phyloP scores from a whole-genome alignment of 2,113 vertebrate species.

The Mormyrus iriodes region DNA sequence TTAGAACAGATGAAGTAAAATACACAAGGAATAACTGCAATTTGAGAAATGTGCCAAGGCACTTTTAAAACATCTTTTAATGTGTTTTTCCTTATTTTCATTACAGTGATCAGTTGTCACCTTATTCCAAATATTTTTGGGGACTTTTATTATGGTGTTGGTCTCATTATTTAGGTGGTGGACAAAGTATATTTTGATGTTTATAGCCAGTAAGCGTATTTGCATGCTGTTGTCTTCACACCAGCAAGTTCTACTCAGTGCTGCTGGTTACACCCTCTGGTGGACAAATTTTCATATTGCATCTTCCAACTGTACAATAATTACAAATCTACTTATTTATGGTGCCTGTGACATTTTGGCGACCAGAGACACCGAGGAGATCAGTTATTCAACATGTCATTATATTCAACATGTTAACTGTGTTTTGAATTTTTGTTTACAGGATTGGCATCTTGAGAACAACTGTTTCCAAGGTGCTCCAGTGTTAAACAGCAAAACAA shows the following conservation, averaged over 20 bases:
- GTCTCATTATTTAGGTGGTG: neutral
- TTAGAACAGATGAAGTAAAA: no score
- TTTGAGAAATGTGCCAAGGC: neutral
- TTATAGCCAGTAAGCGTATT: neutral
- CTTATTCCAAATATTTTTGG: neutral
- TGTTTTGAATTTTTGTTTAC: neutral
- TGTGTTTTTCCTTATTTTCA: neutral
- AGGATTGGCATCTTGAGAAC: neutral
- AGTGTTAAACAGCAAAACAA: neutral
- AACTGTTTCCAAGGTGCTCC: neutral
- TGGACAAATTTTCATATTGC: neutral
- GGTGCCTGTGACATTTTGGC: neutral
- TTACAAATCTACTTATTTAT: neutral
- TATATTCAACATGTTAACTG: neutral
- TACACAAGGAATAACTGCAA: no score
- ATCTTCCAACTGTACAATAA: neutral
- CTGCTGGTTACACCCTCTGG: neutral
- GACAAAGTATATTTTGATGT: neutral
- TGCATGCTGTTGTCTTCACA: neutral
- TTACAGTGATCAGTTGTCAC: neutral
- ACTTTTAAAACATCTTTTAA: neutral
- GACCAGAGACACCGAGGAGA: neutral
- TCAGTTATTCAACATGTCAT: neutral
- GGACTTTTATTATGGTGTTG: neutral
- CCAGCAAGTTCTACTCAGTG: neutral